Base-by-base conservation (phyloP, 2,888 invertebrate species). In the Ophion ventricosus region DNA sequence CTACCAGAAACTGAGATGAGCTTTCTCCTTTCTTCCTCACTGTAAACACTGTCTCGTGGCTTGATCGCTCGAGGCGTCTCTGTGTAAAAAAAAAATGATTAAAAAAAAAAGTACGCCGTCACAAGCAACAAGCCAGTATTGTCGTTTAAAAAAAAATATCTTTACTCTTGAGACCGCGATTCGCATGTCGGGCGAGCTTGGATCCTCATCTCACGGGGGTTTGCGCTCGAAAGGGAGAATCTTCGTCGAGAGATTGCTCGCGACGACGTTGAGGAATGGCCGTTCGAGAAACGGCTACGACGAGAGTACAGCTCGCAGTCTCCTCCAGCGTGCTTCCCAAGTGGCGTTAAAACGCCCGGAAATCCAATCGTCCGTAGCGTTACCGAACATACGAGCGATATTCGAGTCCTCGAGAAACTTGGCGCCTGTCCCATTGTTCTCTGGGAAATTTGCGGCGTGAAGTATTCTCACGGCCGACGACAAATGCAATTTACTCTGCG, bases 141-240 rank as follows among this genome's bases (percentile, higher is more conserved):
- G 88, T 91, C 91, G 85, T 91, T 90, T 79, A 49, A 70, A 79
- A 89, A 91, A 91, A 91, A 91, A 90, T 90, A 91, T 90, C 80
- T 85, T 86, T 86, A 87, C 78, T 81, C 80, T 85, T 10, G 66
- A 35, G 7, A 29, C 14, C 20, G 64, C 11, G 17, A 2, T n/a
- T 5, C 20, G 54, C 1, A 26, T 29, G 29, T 26, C 40, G 40
- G 25, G 40, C 25, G 49, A 49, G 49, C 14, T 17, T 17, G 0
- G 2, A 17, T 49, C 49, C 49, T 49, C 49, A 3, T 17, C 4
- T 49, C 49, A 49, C 49, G 49, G 49, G 5, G 14, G n/a, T 35
- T 26, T 1, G 14, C 7, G n/a, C 10, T 35, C 54, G 40, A 40
- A 26, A 63, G 54, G 70, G 83, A 54, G 75, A 83, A 85, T 79